These are phyloP conservation scores for Agrochola circellaris DNA, from an alignment of 2,888 invertebrate genomes.

Conservation along the genomic window DNA sequence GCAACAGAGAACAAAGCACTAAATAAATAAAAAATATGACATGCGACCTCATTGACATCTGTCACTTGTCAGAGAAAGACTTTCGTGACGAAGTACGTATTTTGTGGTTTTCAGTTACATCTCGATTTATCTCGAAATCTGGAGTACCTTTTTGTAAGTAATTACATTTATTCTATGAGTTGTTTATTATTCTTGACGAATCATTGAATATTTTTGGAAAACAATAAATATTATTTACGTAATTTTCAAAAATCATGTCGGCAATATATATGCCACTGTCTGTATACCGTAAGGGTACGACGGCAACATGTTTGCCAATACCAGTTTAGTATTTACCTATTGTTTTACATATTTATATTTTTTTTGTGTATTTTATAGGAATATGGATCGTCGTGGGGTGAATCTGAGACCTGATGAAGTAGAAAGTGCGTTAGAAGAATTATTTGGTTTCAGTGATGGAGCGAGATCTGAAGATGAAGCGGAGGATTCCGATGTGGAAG, in stretches of 20 bases:
- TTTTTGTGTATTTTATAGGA: constrained; percentile 12
- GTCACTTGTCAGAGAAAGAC: constrained; percentile 15
- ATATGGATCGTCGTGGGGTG: constrained; percentile 18
- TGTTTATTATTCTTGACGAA: constrained; percentile 29
- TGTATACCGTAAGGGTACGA: constrained; percentile 16
- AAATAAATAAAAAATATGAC: constrained; percentile 32
- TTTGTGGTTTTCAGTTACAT: constrained; percentile 12
- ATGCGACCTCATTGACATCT: constrained; percentile 31
- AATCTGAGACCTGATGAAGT: constrained; percentile 23
- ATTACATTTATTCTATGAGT: constrained; percentile 21
- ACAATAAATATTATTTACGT: constrained; percentile 26
- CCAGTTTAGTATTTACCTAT: constrained; percentile 16
- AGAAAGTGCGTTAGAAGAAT: constrained; percentile 44
- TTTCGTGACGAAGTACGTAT: not conserved
- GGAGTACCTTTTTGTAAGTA: constrained; percentile 30
- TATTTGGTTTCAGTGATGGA: constrained; percentile 52
- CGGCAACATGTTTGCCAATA: constrained; percentile 26
- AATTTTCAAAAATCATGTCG: constrained; percentile 26
- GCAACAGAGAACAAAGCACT: constrained; percentile 26
- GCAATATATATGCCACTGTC: constrained; percentile 32
- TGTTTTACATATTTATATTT: constrained; percentile 15
- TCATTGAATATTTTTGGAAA: constrained; percentile 29
- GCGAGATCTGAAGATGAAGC: constrained; percentile 47
- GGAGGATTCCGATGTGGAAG: constrained; percentile 47
- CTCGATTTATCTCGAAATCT: constrained; percentile 26